A percentile compares a stretch with the other conserved stretches of the same genome.
phyloP scores from a whole-genome alignment of 92 coral and sea anemone genomes.

The Metridium senile region DNA sequence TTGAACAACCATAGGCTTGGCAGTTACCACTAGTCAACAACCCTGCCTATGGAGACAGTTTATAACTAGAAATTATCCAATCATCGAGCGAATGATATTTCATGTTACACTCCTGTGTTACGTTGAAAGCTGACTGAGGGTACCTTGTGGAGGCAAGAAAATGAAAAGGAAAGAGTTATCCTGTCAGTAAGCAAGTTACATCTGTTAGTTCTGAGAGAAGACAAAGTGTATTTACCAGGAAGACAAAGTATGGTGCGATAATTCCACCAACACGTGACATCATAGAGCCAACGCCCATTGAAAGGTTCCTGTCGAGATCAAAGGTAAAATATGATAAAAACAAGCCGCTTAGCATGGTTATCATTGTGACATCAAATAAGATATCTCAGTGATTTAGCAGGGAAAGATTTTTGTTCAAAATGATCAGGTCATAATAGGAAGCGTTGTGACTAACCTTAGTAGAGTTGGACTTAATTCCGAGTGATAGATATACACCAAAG shows the following conservation, averaged over 20 bases:
- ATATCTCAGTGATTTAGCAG: background rate
- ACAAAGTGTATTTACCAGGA: conserved; percentile 22
- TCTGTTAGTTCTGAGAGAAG: background rate
- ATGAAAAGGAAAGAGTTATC: background rate
- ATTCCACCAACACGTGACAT: conserved; percentile 47
- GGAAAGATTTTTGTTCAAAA: background rate
- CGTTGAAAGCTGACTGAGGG: too few relatives aligned
- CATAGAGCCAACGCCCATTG: conserved; percentile 49
- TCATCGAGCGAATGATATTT: too few relatives aligned
- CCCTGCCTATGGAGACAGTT: too few relatives aligned
- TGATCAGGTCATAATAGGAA: background rate
- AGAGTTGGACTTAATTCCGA: conserved; percentile 38
- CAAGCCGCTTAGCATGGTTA: background rate
- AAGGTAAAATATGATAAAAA: background rate
- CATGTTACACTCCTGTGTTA: too few relatives aligned
- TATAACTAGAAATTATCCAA: too few relatives aligned
- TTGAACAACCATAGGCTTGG: too few relatives aligned
- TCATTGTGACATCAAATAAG: background rate
- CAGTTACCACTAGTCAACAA: too few relatives aligned
- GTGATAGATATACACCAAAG: conserved; percentile 32
- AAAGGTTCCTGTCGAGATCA: conserved; percentile 12
- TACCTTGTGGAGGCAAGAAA: too few relatives aligned
- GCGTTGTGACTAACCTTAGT: conserved; percentile 16
- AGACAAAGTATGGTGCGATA: conserved; percentile 46
- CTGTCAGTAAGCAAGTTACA: background rate